phyloP scores from a whole-genome alignment of 2,797 vertebrate genomes.

The Chromobotia macracanthus region DNA sequence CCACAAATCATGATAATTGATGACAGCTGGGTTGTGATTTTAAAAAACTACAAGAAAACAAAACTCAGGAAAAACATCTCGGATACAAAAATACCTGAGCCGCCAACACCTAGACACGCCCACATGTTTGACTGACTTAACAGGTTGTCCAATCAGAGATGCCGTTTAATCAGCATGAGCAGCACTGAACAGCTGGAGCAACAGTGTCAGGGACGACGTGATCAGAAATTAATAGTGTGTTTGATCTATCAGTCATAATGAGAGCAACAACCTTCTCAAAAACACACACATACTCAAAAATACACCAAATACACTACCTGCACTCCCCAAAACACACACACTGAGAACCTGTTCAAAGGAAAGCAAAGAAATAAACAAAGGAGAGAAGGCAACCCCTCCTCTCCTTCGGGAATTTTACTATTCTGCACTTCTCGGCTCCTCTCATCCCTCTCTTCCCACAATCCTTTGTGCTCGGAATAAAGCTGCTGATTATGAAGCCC shows the following conservation, averaged over 20 bases:
- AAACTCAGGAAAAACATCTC: background rate
- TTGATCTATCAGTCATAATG: conserved; percentile 58
- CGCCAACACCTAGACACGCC: conserved; percentile 6
- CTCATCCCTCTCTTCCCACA: conserved; percentile 78
- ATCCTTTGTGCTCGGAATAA: conserved; percentile 84
- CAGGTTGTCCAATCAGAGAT: conserved; percentile 29
- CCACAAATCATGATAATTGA: background rate
- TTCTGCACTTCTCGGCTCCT: conserved; percentile 80
- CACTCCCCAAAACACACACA: conserved; percentile 55
- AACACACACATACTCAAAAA: conserved; percentile 57
- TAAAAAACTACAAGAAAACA: conserved; percentile 2
- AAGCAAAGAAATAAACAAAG: conserved; percentile 83
- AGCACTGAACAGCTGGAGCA: conserved; percentile 43
- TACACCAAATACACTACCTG: conserved; percentile 58
- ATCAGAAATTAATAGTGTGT: conserved; percentile 52
- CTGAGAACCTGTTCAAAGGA: conserved; percentile 78
- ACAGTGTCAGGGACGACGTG: conserved; percentile 37
- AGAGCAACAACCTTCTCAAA: conserved; percentile 47
- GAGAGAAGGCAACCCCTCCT: conserved; percentile 78
- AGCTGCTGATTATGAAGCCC: conserved; percentile 84
- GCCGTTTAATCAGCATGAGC: conserved; percentile 6
- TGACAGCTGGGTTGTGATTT: background rate
- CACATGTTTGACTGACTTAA: conserved; percentile 9
- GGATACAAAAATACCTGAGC: background rate
- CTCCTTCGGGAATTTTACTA: conserved; percentile 83